These are phyloP conservation scores for Dendropsophus ebraccatus DNA, from an alignment of 2,113 vertebrate species.

Conservation along the genomic window DNA sequence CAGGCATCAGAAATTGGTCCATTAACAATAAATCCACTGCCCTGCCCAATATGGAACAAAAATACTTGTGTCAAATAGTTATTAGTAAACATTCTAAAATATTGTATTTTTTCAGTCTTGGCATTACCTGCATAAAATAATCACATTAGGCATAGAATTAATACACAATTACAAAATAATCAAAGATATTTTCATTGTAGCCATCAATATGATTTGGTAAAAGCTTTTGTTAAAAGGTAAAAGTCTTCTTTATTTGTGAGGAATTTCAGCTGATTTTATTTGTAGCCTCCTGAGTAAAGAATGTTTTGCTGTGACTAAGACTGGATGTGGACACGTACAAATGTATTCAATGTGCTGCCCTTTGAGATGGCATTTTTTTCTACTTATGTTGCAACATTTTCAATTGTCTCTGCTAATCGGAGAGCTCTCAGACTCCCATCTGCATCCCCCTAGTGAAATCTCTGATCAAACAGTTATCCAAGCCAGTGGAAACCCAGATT, in stretches of 20 bases:
- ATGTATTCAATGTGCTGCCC: constrained; percentile 47
- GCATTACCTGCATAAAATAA: neutral
- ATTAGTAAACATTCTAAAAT: neutral
- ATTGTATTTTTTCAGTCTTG: neutral
- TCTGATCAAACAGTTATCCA: constrained; percentile 57
- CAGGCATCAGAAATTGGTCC: too few species aligned
- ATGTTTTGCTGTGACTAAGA: constrained; percentile 36
- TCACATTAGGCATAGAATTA: neutral
- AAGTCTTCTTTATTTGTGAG: constrained; percentile 10
- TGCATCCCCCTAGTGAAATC: constrained; percentile 54
- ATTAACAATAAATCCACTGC: too few species aligned
- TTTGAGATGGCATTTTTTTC: constrained; percentile 54
- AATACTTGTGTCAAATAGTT: too few species aligned
- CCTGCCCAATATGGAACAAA: too few species aligned
- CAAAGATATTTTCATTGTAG: neutral
- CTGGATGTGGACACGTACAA: constrained; percentile 40
- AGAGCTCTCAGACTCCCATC: constrained; percentile 46
- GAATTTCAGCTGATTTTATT: neutral
- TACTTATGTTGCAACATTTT: constrained; percentile 55
- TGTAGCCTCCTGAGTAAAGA: neutral
- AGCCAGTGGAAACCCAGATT: constrained; percentile 54
- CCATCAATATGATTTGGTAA: neutral
- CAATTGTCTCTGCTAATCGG: constrained; percentile 56
- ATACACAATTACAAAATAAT: neutral
- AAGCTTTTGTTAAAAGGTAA: neutral